Base-by-base conservation (phyloP, 2,797 vertebrate genomes). In the Tokudaia tokunoshimensis region DNA sequence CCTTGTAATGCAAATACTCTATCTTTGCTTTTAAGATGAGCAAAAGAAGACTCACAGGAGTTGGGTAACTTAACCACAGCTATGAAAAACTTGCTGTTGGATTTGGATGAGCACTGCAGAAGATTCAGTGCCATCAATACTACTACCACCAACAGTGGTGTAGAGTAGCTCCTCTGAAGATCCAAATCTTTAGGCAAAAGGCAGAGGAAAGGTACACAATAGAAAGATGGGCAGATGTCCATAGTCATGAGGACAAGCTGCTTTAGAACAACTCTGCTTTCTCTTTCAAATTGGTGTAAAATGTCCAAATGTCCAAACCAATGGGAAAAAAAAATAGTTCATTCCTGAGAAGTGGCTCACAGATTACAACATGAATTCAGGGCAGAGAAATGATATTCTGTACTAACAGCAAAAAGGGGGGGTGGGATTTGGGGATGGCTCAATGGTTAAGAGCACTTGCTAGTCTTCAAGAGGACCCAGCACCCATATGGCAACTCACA, bases 11-110 rank as follows among this genome's bases (percentile, higher is more conserved):
- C 37, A 80, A 95, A 82, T 70, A 34, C 10, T 70, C 61, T 95
- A 94, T 91, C 91, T 89, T 6, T 20, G 14, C 74, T 91, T 95
- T 93, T 84, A 61, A 95, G 90, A 84, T 50, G 75, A 93, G 78
- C 61, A 50, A 93, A 87, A 93, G 34, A 61, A 78, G 67, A 70
- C 75, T 91, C 85, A 59, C 14, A 59, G 65, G n/a, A 29, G 37
- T 12, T 85, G 84, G 84, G 34, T 41, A 47, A 91, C 57, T 96
- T 92, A 80, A 86, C 72, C 70, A 44, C 31, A 65, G 29, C 67
- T 74, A 26, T 31, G 14, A 61, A 84, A 94, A 29, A 85, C 31
- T 74, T 72, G 52, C 26, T 37, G 59, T 94, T 67, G 81, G 76
- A 81, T 89, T 78, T 72, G 82, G 94, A 59, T 70, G 17, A 52